Base-by-base conservation (phyloP, 2,888 invertebrate species). In the Plutella xylostella region DNA sequence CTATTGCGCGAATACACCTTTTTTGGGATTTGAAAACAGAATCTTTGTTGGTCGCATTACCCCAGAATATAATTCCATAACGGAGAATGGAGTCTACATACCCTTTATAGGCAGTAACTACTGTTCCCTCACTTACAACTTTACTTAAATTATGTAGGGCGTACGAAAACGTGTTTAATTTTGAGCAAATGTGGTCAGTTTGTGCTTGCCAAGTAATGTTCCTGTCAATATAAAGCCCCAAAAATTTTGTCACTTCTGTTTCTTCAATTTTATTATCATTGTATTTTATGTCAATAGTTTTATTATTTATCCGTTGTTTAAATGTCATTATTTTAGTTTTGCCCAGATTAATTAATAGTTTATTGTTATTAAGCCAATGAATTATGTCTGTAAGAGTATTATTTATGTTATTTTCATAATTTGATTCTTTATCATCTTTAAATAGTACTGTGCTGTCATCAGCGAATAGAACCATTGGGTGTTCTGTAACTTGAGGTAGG, bases 51-150 rank as follows among this genome's bases (percentile, higher is more conserved):
- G 7, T 14, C 4, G 37, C 21, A 11, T 45, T 42, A 3, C 42
- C 37, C 37, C 45, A 45, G 15, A 39, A 40, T 6, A 45, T 39
- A n/a, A 45, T 21, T 5, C 45, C 45, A 25, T 46, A 46, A 28
- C 45, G 25, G 6, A 46, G 28, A 17, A 21, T 37, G 9, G 42
- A 37, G 11, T 15, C 25, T 20, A 42, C 39, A 33, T 15, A 45
- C 1, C 45, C 45, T 11, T 39, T 40, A 40, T 45, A 45, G 12
- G 45, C 45, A 3, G 34, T 41, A 19, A 45, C 14, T 18, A 41
- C n/a, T 2, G 28, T 17, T 2, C 17, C 18, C 20, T 21, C 19
- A 25, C 34, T 5, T n/a, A 35, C 40, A 25, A 14, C 21, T 41
- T 45, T 45, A 18, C 34, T 22, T 7, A 45, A 18, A 34, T 35